phyloP scores from a whole-genome alignment of 2,113 vertebrate species.

The Percopsis transmontana region DNA sequence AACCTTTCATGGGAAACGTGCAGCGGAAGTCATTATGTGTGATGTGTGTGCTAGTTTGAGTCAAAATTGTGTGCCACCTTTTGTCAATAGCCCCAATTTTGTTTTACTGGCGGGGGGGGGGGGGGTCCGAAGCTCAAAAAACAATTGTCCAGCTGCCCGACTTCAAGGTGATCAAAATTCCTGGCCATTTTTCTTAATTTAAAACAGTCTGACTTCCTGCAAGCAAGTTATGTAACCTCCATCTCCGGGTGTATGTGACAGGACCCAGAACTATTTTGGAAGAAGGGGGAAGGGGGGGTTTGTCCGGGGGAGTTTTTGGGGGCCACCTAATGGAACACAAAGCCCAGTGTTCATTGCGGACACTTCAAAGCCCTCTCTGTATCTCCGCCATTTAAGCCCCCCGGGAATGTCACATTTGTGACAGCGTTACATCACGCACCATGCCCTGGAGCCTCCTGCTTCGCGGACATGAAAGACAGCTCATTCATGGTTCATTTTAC shows the following conservation, averaged over 20 bases:
- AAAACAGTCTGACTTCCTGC: constrained; percentile 47
- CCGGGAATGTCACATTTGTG: constrained; percentile 68
- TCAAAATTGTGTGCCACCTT: constrained; percentile 2
- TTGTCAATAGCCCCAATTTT: constrained; percentile 15
- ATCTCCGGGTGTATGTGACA: constrained; percentile 48
- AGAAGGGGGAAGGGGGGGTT: constrained; percentile 4
- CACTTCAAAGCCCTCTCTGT: constrained; percentile 70
- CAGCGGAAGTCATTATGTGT: constrained; percentile 23
- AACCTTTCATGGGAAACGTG: constrained; percentile 53
- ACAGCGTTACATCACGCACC: constrained; percentile 67
- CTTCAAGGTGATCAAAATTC: constrained; percentile 37
- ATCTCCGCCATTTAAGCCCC: constrained; percentile 55
- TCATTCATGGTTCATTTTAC: constrained; percentile 68
- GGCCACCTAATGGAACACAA: constrained; percentile 54
- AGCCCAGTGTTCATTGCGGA: constrained; percentile 69
- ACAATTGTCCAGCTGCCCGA: constrained; percentile 24
- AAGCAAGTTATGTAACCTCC: constrained; percentile 62
- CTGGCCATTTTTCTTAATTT: constrained; percentile 44
- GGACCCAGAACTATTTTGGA: constrained; percentile 32
- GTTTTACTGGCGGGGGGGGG: neutral
- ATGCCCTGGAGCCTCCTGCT: constrained; percentile 58
- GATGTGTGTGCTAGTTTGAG: neutral
- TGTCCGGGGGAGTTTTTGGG: constrained; percentile 27
- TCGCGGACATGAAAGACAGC: constrained; percentile 51
- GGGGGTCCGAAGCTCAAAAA: constrained; percentile 24